Evolutionary conservation across 1,140 invertebrate species (phyloP).

Genomic region (Linepithema humile): DNA sequence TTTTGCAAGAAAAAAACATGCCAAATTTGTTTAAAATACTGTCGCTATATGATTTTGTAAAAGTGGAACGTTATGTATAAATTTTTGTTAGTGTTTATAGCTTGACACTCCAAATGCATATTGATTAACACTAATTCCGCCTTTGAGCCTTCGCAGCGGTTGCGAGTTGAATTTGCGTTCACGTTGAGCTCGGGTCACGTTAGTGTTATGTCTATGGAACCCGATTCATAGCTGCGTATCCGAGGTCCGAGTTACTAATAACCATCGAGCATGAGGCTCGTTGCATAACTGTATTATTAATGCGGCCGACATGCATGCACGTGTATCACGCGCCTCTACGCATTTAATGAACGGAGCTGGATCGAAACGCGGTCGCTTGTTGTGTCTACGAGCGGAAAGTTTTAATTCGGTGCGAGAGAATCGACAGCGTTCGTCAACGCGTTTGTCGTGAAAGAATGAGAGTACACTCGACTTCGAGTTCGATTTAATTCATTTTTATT

Average conservation of each 20-base stretch:
- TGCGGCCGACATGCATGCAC: constrained; percentile 40
- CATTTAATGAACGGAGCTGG: constrained; percentile 43
- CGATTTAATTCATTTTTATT: constrained; percentile 35
- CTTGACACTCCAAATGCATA: not conserved
- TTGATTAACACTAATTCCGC: not conserved
- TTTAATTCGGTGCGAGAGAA: constrained; percentile 49
- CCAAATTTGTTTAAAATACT: no score
- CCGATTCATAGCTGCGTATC: constrained; percentile 40
- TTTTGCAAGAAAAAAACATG: not conserved
- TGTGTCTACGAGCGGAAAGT: constrained; percentile 57
- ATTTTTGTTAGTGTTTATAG: not conserved
- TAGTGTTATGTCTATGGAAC: constrained; percentile 46
- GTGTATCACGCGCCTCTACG: constrained; percentile 24
- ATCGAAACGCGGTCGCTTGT: constrained; percentile 56
- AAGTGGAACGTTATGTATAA: not conserved
- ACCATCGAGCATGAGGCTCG: constrained; percentile 34
- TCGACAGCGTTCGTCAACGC: not conserved
- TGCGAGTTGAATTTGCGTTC: not conserved
- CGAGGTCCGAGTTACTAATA: constrained; percentile 46
- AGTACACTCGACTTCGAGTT: not conserved
- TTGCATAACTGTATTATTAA: constrained; percentile 70
- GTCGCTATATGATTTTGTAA: no score
- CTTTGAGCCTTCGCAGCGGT: not conserved
- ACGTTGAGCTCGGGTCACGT: not conserved
- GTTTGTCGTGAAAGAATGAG: constrained; percentile 6